Evolutionary conservation across 2,113 vertebrate species (phyloP).

Genomic region (Panurus biarmicus): DNA sequence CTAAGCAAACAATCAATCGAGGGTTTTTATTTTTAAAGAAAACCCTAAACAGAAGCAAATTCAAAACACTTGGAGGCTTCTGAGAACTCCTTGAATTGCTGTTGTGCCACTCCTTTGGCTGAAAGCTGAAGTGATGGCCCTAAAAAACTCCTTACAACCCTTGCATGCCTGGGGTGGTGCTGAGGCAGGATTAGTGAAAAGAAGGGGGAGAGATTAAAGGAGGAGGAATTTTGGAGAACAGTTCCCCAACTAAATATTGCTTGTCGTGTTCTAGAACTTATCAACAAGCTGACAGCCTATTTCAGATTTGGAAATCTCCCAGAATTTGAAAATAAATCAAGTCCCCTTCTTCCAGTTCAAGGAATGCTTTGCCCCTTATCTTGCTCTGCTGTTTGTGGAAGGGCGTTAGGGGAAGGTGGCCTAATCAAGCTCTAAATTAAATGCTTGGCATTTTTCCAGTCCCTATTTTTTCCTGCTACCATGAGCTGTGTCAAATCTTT

Average conservation of each 20-base stretch:
- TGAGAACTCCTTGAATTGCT: background rate
- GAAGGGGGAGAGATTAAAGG: background rate
- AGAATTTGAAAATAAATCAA: conserved; percentile 5
- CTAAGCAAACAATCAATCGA: background rate
- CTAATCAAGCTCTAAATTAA: conserved; percentile 16
- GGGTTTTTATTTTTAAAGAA: background rate
- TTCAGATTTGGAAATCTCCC: conserved; percentile 30
- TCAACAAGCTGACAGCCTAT: background rate
- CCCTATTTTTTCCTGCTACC: background rate
- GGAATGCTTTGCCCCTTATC: conserved; percentile 7
- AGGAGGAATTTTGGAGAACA: background rate
- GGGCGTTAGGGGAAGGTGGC: background rate
- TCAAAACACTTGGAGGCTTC: background rate
- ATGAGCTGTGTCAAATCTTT: background rate
- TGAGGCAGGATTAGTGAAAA: background rate
- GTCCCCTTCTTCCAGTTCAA: background rate
- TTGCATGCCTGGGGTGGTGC: background rate
- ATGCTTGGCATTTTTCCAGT: conserved; percentile 1
- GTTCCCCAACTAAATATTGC: background rate
- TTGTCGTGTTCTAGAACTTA: background rate
- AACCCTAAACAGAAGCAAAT: background rate
- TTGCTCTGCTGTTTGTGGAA: background rate
- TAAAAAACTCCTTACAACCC: background rate
- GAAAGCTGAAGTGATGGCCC: background rate
- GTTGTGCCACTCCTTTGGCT: background rate